These are phyloP conservation scores for silkworm (Bombyx mori) DNA, from an alignment of 1,140 invertebrate species.

Conservation along the genomic window DNA sequence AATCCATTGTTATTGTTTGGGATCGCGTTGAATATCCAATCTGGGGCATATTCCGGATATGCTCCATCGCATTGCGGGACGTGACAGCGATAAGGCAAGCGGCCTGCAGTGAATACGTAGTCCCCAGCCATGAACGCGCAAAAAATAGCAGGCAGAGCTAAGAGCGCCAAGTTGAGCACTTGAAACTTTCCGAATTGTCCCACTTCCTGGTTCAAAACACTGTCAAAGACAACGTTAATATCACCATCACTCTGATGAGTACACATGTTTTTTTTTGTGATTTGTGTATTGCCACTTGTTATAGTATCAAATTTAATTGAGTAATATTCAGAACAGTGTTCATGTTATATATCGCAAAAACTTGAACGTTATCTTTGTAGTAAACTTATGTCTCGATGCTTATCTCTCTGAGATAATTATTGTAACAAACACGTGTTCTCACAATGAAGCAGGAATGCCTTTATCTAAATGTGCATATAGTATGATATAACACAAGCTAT, in stretches of 20 bases:
- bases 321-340: background rate
- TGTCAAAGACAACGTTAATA: slow-evolving; percentile 35
- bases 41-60: slow-evolving; percentile 35
- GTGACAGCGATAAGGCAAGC: slow-evolving; percentile 42
- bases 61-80: slow-evolving; percentile 44
- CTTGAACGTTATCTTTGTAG: too few species aligned
- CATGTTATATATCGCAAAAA: slow-evolving; percentile 14
- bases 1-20: slow-evolving; percentile 37
- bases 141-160: slow-evolving; percentile 31
- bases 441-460: too few species aligned
- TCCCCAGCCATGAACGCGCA: slow-evolving; percentile 52
- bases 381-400: too few species aligned
- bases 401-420: too few species aligned
- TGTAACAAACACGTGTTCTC: too few species aligned
- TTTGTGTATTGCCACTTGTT: too few species aligned
- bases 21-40: slow-evolving; percentile 49
- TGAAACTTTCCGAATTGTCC: slow-evolving; percentile 55
- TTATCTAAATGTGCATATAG: too few species aligned
- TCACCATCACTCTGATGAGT: slow-evolving; percentile 18
- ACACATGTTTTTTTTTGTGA: background rate
- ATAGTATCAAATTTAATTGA: too few species aligned
- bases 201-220: slow-evolving; percentile 40
- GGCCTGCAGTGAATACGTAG: slow-evolving; percentile 52
- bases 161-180: slow-evolving; percentile 37
- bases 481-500: too few species aligned